phyloP scores from a whole-genome alignment of 2,888 invertebrate species.

The Mythimna vitellina region DNA sequence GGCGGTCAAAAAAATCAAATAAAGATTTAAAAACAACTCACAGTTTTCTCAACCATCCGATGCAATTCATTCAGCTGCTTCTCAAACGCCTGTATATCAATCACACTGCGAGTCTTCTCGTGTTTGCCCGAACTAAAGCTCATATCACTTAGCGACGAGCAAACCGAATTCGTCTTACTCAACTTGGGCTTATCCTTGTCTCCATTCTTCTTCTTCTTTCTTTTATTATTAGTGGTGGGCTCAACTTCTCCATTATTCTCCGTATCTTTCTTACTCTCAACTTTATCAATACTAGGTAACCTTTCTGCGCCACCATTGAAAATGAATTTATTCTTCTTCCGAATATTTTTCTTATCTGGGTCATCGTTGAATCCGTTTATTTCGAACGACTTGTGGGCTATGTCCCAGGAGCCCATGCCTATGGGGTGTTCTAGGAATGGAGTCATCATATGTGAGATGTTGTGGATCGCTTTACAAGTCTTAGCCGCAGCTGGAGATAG shows the following conservation, averaged over 20 bases:
- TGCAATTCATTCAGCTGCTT: conserved; percentile 89
- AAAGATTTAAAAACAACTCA: conserved; percentile 64
- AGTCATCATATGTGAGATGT: conserved; percentile 71
- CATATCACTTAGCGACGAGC: conserved; percentile 83
- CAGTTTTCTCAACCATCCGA: conserved; percentile 80
- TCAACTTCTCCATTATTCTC: conserved; percentile 33
- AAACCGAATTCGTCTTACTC: conserved; percentile 80
- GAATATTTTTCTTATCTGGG: conserved; percentile 58
- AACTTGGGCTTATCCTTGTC: conserved; percentile 69
- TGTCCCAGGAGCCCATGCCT: conserved; percentile 27
- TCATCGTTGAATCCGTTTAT: conserved; percentile 63
- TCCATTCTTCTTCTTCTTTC: conserved; percentile 66
- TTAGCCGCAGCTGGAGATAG: conserved; percentile 68
- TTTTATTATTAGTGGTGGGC: conserved; percentile 25
- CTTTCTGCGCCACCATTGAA: conserved; percentile 33
- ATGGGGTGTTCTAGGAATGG: conserved; percentile 62
- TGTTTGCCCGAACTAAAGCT: conserved; percentile 73
- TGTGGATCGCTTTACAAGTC: conserved; percentile 75
- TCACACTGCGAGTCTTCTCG: conserved; percentile 52
- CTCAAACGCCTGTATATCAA: conserved; percentile 87
- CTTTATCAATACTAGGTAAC: conserved; percentile 12
- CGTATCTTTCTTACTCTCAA: conserved; percentile 22
- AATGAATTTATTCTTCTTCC: conserved; percentile 51
- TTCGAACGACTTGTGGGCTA: conserved; percentile 40
- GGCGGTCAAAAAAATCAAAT: no score